Evolutionary conservation across 2,797 vertebrate species (phyloP).

Genomic region (Naso thynnoides): DNA sequence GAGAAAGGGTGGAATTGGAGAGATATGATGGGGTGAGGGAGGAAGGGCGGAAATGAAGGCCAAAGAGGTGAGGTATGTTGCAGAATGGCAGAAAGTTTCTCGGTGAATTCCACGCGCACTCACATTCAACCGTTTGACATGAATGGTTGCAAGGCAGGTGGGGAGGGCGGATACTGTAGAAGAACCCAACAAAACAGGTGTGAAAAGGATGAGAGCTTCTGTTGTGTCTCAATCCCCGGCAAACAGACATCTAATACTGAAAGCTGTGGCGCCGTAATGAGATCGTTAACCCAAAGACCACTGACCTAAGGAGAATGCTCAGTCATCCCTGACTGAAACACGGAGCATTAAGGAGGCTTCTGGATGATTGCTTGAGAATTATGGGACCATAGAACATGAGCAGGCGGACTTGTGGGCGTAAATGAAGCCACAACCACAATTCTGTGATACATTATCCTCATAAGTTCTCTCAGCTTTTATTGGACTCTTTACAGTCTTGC

Average conservation of each 20-base stretch:
- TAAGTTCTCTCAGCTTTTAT: conserved; percentile 69
- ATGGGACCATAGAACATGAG: conserved; percentile 56
- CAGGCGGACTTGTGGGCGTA: conserved; percentile 47
- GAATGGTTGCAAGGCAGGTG: background rate
- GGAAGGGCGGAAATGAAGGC: conserved; percentile 65
- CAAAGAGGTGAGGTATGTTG: conserved; percentile 70
- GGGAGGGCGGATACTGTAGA: background rate
- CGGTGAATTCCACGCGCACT: conserved; percentile 11
- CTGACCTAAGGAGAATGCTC: conserved; percentile 69
- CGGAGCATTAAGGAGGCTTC: conserved; percentile 65
- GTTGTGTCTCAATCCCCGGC: conserved; percentile 28
- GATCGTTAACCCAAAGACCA: conserved; percentile 72
- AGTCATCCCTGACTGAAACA: conserved; percentile 58
- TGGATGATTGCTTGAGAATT: conserved; percentile 68
- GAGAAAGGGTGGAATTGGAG: conserved; percentile 39
- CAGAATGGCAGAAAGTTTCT: conserved; percentile 65
- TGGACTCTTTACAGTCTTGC: conserved; percentile 61
- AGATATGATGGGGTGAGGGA: conserved; percentile 48
- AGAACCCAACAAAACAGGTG: conserved; percentile 18
- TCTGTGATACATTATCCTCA: conserved; percentile 66
- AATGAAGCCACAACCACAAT: conserved; percentile 61
- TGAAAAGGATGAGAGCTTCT: conserved; percentile 13
- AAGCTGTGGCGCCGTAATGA: conserved; percentile 54
- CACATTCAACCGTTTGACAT: background rate
- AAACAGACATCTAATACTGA: conserved; percentile 50